Evolutionary conservation across 2,888 invertebrate genomes (phyloP).

Genomic region (Strigamia transsilvanica): DNA sequence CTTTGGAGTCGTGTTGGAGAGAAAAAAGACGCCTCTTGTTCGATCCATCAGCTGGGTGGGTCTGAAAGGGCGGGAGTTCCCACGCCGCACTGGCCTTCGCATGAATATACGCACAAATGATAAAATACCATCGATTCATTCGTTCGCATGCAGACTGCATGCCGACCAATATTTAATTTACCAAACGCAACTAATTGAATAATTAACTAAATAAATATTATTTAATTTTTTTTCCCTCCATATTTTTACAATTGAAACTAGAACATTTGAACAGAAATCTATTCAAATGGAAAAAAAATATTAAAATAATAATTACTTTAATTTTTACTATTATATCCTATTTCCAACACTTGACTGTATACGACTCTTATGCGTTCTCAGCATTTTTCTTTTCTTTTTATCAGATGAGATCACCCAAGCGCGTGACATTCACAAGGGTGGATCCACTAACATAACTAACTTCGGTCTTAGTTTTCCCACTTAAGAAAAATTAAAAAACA

Average conservation of each 20-base stretch:
- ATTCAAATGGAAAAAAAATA: neutral
- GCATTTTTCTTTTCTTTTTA: slow-evolving; percentile 11
- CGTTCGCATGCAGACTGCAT: slow-evolving; percentile 6
- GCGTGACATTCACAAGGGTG: slow-evolving; percentile 22
- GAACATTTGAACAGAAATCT: no score
- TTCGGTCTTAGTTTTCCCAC: neutral
- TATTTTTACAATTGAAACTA: no score
- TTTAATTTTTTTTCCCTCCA: neutral
- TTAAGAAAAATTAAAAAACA: slow-evolving; percentile 18
- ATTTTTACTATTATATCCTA: neutral
- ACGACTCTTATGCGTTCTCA: neutral
- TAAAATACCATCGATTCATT: slow-evolving; percentile 21
- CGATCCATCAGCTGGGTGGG: slow-evolving; percentile 29
- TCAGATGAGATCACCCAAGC: slow-evolving; percentile 9
- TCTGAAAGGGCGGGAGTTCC: slow-evolving; percentile 12
- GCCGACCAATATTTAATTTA: slow-evolving; percentile 7
- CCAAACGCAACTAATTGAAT: neutral
- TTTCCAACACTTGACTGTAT: neutral
- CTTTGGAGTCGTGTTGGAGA: neutral
- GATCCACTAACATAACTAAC: neutral
- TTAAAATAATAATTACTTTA: neutral
- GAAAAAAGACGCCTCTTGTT: slow-evolving; percentile 22
- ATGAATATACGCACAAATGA: slow-evolving; percentile 12
- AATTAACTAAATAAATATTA: neutral
- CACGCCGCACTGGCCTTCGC: slow-evolving; percentile 29